Conservation (phyloP, 2,797 vertebrate genomes). For the Nasua narica region DNA sequence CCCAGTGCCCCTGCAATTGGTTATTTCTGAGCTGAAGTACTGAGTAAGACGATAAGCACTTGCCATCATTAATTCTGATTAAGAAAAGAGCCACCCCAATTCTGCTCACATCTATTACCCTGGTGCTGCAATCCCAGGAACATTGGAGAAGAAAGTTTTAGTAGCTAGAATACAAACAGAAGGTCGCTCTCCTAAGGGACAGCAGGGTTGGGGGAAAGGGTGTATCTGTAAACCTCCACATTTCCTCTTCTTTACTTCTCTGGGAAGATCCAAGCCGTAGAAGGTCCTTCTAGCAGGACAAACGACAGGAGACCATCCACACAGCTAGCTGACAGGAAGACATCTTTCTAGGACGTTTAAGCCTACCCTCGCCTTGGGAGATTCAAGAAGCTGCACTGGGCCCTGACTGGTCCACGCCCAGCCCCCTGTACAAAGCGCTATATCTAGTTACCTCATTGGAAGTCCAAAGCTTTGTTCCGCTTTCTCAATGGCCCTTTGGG, state of each 20-base stretch:
- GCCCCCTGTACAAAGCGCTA: background rate
- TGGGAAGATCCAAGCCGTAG: background rate
- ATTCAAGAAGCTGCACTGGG: background rate
- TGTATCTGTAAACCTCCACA: background rate
- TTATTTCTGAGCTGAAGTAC: background rate
- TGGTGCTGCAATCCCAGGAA: background rate
- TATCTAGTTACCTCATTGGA: background rate
- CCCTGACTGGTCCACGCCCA: background rate
- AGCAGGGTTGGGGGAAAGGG: background rate
- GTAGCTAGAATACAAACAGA: background rate
- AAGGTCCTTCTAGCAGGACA: background rate
- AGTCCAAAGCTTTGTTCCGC: slow-evolving; percentile 20
- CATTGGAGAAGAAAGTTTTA: background rate
- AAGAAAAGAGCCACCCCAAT: background rate
- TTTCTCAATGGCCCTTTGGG: slow-evolving; percentile 18
- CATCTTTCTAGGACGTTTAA: background rate
- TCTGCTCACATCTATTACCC: background rate
- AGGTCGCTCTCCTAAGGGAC: background rate
- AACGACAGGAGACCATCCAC: background rate
- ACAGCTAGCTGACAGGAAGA: background rate
- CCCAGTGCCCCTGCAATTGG: background rate
- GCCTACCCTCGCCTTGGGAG: background rate
- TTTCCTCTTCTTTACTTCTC: background rate
- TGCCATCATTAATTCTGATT: background rate
- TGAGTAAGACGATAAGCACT: background rate